Evolutionary conservation across 53 echinoderm and acorn worm genomes (phyloP).

Genomic region (Patiria pectinifera): DNA sequence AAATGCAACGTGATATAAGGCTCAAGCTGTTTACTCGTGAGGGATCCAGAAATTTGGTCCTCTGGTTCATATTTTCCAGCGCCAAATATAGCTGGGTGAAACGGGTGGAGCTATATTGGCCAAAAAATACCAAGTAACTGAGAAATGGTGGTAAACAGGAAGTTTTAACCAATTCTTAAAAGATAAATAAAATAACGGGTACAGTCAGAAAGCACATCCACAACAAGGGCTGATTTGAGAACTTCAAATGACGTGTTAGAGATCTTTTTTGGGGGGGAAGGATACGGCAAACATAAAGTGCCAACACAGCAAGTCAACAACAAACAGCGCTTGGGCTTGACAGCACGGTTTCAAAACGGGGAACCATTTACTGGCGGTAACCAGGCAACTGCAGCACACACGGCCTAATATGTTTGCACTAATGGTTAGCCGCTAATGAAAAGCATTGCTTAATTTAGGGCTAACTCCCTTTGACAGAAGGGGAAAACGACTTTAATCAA

Average conservation of each 20-base stretch:
- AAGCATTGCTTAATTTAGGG: conserved; percentile 43
- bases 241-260: neutral
- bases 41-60: neutral
- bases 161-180: neutral
- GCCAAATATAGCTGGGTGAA: neutral
- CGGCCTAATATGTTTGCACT: conserved; percentile 54
- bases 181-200: no score
- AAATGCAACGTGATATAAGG: conserved; percentile 30
- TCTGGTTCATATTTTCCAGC: neutral
- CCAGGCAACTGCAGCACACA: conserved; percentile 26
- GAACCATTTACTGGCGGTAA: conserved; percentile 36
- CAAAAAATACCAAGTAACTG: neutral
- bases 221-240: neutral
- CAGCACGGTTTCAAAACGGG: conserved; percentile 16
- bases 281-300: neutral
- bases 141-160: conserved; percentile 4
- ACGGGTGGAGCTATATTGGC: conserved; percentile 19
- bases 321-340: neutral
- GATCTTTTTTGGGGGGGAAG: neutral
- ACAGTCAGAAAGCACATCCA: neutral
- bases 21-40: neutral
- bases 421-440: conserved; percentile 59
- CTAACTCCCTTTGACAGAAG: conserved; percentile 22
- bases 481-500: conserved; percentile 39
- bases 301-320: neutral